A percentile compares a stretch with the other conserved stretches of the same genome.
phyloP scores from a whole-genome alignment of 2,888 invertebrate species.

The Lepeophtheirus nordmannii region DNA sequence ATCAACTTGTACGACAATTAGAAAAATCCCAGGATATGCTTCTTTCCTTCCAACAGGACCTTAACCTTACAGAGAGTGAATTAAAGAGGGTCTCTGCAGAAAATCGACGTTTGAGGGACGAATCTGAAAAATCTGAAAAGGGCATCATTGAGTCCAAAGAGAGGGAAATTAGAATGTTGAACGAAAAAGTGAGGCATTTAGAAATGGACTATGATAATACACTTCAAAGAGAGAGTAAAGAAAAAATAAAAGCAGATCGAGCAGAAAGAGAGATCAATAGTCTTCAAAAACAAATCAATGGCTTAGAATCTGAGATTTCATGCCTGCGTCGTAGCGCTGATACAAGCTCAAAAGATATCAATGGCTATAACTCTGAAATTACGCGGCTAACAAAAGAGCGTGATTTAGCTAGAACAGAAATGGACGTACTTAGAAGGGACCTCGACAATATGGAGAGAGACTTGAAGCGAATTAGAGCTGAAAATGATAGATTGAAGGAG shows the following conservation, averaged over 20 bases:
- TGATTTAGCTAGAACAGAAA: constrained; percentile 19
- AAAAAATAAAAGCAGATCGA: constrained; percentile 23
- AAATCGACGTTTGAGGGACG: constrained; percentile 28
- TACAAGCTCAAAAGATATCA: background rate
- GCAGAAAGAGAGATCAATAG: constrained; percentile 17
- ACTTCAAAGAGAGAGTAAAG: constrained; percentile 6
- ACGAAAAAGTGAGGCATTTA: constrained; percentile 14
- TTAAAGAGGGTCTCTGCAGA: constrained; percentile 56
- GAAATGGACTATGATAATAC: constrained; percentile 19
- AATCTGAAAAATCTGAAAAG: constrained; percentile 26
- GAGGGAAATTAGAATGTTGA: constrained; percentile 17
- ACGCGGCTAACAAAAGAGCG: constrained; percentile 22
- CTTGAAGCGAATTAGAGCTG: constrained; percentile 33
- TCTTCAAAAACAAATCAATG: constrained; percentile 13
- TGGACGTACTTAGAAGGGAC: constrained; percentile 46
- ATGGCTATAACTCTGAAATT: constrained; percentile 19
- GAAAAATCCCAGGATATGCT: constrained; percentile 85
- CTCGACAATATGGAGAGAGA: constrained; percentile 62
- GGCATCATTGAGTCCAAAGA: constrained; percentile 20
- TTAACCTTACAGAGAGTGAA: constrained; percentile 66
- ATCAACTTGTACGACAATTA: constrained; percentile 70
- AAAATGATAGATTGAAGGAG: constrained; percentile 54
- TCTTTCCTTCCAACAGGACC: constrained; percentile 78
- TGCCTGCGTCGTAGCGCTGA: background rate
- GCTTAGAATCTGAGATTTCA: constrained; percentile 15